Conservation (phyloP, 2,797 vertebrate species). For the Sphenodon punctatus region DNA sequence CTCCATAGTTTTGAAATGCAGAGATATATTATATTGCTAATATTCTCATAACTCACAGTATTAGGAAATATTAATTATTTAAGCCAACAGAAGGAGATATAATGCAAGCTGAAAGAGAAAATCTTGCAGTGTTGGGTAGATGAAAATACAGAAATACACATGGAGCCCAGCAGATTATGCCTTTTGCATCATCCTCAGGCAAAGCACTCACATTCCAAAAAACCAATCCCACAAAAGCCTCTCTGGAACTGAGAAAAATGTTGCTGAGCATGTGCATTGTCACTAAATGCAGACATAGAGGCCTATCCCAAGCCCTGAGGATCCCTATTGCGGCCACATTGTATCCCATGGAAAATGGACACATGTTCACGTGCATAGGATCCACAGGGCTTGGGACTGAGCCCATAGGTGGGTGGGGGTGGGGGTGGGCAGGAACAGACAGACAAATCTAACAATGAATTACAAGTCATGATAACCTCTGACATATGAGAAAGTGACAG, state of each 20-base stretch:
- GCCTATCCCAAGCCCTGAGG: too few species aligned
- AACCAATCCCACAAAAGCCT: conserved; percentile 79
- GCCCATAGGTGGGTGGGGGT: conserved; percentile 16
- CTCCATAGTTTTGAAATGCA: conserved; percentile 17
- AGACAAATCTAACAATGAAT: conserved; percentile 39
- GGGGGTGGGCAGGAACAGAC: conserved; percentile 29
- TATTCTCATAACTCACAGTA: conserved; percentile 18
- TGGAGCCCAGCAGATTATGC: conserved; percentile 11
- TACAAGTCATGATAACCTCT: conserved; percentile 51
- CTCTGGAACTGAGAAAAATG: conserved; percentile 78
- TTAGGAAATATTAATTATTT: not conserved
- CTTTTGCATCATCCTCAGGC: conserved; percentile 52
- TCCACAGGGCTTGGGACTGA: conserved; percentile 79
- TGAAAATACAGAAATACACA: not conserved
- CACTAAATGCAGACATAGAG: too few species aligned
- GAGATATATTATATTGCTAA: conserved; percentile 33
- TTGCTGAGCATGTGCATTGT: conserved; percentile 81
- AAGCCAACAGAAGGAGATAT: conserved; percentile 22
- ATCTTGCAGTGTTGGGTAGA: conserved; percentile 8
- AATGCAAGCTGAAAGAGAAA: not conserved
- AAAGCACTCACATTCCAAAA: conserved; percentile 84
- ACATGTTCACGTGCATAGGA: too few species aligned
- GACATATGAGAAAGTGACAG: conserved; percentile 15
- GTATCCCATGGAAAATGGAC: too few species aligned
- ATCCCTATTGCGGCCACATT: too few species aligned